A percentile compares a stretch with the other conserved stretches of the same genome.
These are phyloP conservation scores for Dryomyza anilis DNA, from an alignment of 2,888 invertebrate species.

Conservation along the genomic window DNA sequence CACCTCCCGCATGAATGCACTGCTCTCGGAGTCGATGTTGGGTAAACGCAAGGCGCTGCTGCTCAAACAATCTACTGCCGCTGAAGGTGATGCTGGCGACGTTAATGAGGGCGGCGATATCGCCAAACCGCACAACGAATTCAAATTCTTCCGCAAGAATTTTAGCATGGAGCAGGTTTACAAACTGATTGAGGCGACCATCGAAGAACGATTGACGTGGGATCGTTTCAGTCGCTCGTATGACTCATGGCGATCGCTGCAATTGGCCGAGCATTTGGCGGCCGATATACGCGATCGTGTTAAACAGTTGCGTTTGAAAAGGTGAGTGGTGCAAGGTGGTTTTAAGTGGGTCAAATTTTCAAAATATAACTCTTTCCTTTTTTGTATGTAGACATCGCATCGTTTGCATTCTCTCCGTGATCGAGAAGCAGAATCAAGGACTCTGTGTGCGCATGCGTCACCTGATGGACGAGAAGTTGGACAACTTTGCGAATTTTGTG, in stretches of 20 bases:
- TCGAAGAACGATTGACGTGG: conserved; percentile 59
- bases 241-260: conserved; percentile 58
- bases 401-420: conserved; percentile 56
- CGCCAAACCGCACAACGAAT: conserved; percentile 50
- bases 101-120: conserved; percentile 34
- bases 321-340: conserved; percentile 41
- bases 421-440: conserved; percentile 59
- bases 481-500: conserved; percentile 56
- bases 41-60: conserved; percentile 47
- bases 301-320: conserved; percentile 52
- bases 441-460: conserved; percentile 56
- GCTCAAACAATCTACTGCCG: no score
- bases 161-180: conserved; percentile 59
- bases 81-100: conserved; percentile 35
- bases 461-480: conserved; percentile 55
- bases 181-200: conserved; percentile 54
- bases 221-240: conserved; percentile 59
- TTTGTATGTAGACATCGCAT: conserved; percentile 53
- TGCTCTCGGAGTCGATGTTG: conserved; percentile 57
- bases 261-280: conserved; percentile 54
- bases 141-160: conserved; percentile 53
- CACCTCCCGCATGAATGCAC: conserved; percentile 59
- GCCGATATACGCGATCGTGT: conserved; percentile 55
- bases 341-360: neutral
- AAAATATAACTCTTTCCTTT: neutral